Conservation (phyloP, 2,888 invertebrate genomes). For the Drosophila recens region DNA sequence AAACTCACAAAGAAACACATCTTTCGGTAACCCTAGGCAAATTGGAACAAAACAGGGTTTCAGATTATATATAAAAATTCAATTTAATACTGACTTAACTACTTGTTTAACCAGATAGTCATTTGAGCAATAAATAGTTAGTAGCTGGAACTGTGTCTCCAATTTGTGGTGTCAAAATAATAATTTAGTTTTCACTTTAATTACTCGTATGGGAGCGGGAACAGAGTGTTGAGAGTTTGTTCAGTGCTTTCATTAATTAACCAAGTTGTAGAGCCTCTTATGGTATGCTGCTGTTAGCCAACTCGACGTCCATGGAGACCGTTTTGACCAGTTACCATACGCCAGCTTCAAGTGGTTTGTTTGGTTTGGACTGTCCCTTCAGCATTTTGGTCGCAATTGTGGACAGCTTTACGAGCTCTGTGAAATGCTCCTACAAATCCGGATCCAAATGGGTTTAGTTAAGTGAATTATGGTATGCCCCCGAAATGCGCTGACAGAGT, state of each 20-base stretch:
- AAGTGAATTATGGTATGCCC: constrained; percentile 51
- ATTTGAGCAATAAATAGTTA: too few relatives aligned
- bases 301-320: constrained; percentile 27
- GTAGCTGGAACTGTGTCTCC: constrained; percentile 4
- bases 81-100: background rate
- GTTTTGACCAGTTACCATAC: constrained; percentile 13
- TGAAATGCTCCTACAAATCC: constrained; percentile 44
- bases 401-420: constrained; percentile 35
- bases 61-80: background rate
- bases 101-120: too few relatives aligned
- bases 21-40: too few relatives aligned
- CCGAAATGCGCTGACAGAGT: constrained; percentile 11
- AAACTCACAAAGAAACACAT: too few relatives aligned
- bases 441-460: constrained; percentile 52
- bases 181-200: constrained; percentile 57
- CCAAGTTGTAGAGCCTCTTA: constrained; percentile 35
- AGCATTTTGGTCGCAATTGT: constrained; percentile 39
- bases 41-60: too few relatives aligned
- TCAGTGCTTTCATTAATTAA: constrained; percentile 70
- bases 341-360: constrained; percentile 33
- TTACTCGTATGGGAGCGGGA: constrained; percentile 37
- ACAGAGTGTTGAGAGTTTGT: constrained; percentile 42
- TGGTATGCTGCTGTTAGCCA: constrained; percentile 8
- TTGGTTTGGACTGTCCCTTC: constrained; percentile 12
- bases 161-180: constrained; percentile 56